A percentile compares a stretch with the other conserved stretches of the same genome.
These are phyloP conservation scores for Stenodera caucasica DNA, from an alignment of 2,888 invertebrate genomes.

Conservation along the genomic window DNA sequence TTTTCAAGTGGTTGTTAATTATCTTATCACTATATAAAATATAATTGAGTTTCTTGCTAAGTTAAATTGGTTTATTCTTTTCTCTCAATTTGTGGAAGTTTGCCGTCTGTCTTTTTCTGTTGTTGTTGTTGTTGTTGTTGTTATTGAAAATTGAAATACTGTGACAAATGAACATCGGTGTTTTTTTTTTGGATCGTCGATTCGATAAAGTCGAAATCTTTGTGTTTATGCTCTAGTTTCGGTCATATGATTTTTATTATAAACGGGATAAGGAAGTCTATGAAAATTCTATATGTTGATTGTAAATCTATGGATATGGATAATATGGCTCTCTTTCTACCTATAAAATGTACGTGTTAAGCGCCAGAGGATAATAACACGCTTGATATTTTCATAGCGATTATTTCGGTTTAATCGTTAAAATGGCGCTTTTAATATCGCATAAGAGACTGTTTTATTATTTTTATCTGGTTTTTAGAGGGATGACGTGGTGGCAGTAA, in stretches of 20 bases:
- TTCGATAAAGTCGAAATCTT: too few relatives aligned
- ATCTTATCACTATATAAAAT: slow-evolving; percentile 50
- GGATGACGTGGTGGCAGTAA: slow-evolving; percentile 34
- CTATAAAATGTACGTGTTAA: slow-evolving; percentile 41
- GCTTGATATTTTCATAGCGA: slow-evolving; percentile 53
- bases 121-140: slow-evolving; percentile 19
- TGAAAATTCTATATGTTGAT: too few relatives aligned
- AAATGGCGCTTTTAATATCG: slow-evolving; percentile 51
- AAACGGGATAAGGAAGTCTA: too few relatives aligned
- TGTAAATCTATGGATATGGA: not conserved
- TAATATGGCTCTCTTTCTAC: not conserved
- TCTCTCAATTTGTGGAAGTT: slow-evolving; percentile 47
- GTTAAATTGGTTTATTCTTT: slow-evolving; percentile 53
- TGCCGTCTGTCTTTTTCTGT: slow-evolving; percentile 27
- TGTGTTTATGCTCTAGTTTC: not conserved
- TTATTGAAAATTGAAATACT: too few relatives aligned
- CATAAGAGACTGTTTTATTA: slow-evolving; percentile 52
- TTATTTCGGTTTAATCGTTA: slow-evolving; percentile 52
- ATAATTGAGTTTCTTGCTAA: slow-evolving; percentile 54
- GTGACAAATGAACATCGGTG: too few relatives aligned
- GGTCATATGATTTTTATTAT: not conserved
- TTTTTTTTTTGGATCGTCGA: too few relatives aligned
- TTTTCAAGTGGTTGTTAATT: slow-evolving; percentile 45
- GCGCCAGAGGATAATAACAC: slow-evolving; percentile 45
- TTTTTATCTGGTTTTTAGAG: slow-evolving; percentile 46